Percentiles rank a stretch among this genome's conserved stretches.
Evolutionary conservation across 2,113 vertebrate species (phyloP).

Genomic region (Corythoichthys intestinalis): DNA sequence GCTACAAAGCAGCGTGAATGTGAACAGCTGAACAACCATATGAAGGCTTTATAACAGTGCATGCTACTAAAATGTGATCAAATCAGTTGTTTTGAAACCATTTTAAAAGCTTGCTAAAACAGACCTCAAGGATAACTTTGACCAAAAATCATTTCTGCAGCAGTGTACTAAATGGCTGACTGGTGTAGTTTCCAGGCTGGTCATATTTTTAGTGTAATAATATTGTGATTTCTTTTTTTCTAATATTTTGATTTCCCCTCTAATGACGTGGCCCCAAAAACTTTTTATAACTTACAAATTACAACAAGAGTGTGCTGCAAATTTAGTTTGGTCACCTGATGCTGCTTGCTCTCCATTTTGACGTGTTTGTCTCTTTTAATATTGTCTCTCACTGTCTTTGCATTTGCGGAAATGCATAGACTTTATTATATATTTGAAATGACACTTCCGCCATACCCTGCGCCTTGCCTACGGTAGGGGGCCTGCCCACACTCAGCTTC

Average conservation of each 20-base stretch:
- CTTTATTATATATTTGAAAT: background rate
- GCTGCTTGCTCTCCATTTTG: conserved; percentile 1
- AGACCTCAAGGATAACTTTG: conserved; percentile 1
- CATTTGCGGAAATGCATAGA: background rate
- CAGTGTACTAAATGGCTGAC: background rate
- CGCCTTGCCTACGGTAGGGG: no score
- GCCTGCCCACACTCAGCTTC: no score
- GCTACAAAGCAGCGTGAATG: conserved; percentile 52
- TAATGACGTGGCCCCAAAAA: background rate
- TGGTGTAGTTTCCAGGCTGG: background rate
- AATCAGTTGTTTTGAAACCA: conserved; percentile 2
- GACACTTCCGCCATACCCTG: no score
- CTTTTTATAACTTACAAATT: background rate
- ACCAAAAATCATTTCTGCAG: background rate
- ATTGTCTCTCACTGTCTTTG: conserved; percentile 3
- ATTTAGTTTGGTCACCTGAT: background rate
- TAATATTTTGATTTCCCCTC: no score
- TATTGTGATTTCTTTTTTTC: background rate
- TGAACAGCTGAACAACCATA: conserved; percentile 60
- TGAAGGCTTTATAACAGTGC: conserved; percentile 57
- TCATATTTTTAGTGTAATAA: background rate
- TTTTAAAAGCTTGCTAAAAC: conserved; percentile 2
- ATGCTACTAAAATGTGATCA: background rate
- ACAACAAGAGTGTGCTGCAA: background rate
- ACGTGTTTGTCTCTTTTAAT: background rate